A percentile compares a stretch with the other conserved stretches of the same genome.
Evolutionary conservation across 2,113 vertebrate species (phyloP).

Genomic region (Bujurquina vittata): DNA sequence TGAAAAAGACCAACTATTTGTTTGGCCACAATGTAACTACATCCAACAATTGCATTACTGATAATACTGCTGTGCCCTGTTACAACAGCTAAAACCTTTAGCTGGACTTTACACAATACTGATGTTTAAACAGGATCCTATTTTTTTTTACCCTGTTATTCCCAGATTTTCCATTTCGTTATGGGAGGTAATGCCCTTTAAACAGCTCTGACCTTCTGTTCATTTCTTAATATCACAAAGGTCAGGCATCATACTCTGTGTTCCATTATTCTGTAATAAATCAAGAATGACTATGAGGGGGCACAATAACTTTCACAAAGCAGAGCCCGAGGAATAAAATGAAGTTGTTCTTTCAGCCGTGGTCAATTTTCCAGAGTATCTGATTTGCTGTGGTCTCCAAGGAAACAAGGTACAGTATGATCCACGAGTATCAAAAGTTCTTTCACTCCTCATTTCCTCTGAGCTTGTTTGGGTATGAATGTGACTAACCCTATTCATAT

Average conservation of each 20-base stretch:
- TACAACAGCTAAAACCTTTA: not conserved
- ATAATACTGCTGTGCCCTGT: not conserved
- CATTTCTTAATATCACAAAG: conserved; percentile 20
- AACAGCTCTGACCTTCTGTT: not conserved
- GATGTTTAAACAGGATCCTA: not conserved
- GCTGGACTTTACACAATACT: not conserved
- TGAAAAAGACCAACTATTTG: not conserved
- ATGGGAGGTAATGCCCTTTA: not conserved
- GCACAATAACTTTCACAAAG: not conserved
- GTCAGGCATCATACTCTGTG: not conserved
- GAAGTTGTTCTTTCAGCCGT: conserved; percentile 9
- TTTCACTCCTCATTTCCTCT: conserved; percentile 38
- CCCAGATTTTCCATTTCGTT: not conserved
- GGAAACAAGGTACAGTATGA: conserved; percentile 61
- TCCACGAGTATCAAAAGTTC: conserved; percentile 29
- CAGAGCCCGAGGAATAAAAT: not conserved
- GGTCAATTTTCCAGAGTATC: conserved; percentile 23
- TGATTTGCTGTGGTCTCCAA: conserved; percentile 55
- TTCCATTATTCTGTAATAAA: not conserved
- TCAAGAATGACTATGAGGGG: not conserved
- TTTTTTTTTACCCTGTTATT: not conserved
- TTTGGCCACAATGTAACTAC: not conserved
- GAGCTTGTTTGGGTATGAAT: conserved; percentile 18
- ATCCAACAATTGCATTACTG: not conserved
- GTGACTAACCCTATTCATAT: conserved; percentile 20